phyloP scores from a whole-genome alignment of 2,797 vertebrate species.

The Megalops cyprinoides region DNA sequence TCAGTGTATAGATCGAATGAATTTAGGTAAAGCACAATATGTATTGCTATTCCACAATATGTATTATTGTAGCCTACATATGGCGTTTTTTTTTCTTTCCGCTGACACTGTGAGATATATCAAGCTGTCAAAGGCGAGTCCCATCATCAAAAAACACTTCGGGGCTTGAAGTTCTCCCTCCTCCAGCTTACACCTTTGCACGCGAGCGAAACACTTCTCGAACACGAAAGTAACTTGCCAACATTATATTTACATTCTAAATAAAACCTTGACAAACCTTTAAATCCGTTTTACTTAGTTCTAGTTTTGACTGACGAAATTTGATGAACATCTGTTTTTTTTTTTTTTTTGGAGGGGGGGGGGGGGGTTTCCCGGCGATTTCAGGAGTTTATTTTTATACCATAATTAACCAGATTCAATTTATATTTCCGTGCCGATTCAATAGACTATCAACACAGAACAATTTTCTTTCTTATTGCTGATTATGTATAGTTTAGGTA shows the following conservation, averaged over 20 bases:
- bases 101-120: slow-evolving; percentile 40
- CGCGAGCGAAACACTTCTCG: slow-evolving; percentile 45
- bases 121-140: slow-evolving; percentile 38
- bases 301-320: too few species aligned
- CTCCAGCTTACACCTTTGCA: slow-evolving; percentile 45
- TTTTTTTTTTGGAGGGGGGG: too few species aligned
- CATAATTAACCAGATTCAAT: too few species aligned
- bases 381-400: too few species aligned
- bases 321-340: too few species aligned
- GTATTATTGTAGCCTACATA: background rate
- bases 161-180: slow-evolving; percentile 32
- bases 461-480: too few species aligned
- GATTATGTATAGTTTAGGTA: too few species aligned
- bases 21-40: background rate
- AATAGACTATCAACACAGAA: too few species aligned
- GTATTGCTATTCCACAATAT: background rate
- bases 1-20: background rate
- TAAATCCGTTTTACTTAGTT: too few species aligned
- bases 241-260: slow-evolving; percentile 4
- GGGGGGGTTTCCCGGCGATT: too few species aligned
- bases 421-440: too few species aligned
- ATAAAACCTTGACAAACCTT: too few species aligned
- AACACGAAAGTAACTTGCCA: slow-evolving; percentile 29
- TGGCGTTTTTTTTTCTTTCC: slow-evolving; percentile 18
- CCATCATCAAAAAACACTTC: slow-evolving; percentile 41